Percentiles rank a stretch among this genome's conserved stretches.
phyloP scores from a whole-genome alignment of 2,888 invertebrate species.

The Andrena camellia region DNA sequence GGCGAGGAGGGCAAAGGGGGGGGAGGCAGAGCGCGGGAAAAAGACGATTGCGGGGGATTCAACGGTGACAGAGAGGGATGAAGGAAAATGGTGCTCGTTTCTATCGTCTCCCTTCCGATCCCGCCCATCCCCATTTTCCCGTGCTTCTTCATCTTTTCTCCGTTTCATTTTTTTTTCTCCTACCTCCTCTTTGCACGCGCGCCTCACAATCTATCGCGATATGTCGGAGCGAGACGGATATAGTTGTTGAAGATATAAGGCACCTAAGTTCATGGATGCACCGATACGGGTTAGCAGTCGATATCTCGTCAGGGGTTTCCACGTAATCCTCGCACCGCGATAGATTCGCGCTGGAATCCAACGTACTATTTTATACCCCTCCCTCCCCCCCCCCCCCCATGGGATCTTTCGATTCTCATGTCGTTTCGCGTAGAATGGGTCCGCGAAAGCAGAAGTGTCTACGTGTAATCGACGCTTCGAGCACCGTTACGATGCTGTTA shows the following conservation, averaged over 20 bases:
- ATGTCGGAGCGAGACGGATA: conserved; percentile 57
- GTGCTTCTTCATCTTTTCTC: conserved; percentile 38
- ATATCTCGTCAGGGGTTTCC: conserved; percentile 55
- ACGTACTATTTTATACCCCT: conserved; percentile 12
- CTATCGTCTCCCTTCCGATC: conserved; percentile 53
- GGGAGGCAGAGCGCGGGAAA: conserved; percentile 34
- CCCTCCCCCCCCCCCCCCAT: no score
- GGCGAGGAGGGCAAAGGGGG: conserved; percentile 3
- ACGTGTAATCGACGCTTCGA: conserved; percentile 35
- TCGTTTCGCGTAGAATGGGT: background rate
- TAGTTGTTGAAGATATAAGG: conserved; percentile 63
- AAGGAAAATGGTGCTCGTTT: conserved; percentile 46
- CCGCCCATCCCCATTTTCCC: conserved; percentile 1
- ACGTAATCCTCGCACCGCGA: conserved; percentile 33
- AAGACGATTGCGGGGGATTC: conserved; percentile 59
- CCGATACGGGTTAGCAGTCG: conserved; percentile 46
- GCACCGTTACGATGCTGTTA: conserved; percentile 34
- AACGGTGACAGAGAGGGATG: conserved; percentile 60
- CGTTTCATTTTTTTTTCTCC: conserved; percentile 11
- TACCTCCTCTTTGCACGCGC: conserved; percentile 53
- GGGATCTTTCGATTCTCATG: background rate
- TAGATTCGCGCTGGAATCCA: conserved; percentile 22
- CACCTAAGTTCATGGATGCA: conserved; percentile 64
- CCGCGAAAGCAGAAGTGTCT: background rate
- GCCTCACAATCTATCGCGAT: conserved; percentile 70